Evolutionary conservation across 2,797 vertebrate species (phyloP), one percentile per base, ranked within the genome.

Genomic region (Pogoniulus pusillus): DNA sequence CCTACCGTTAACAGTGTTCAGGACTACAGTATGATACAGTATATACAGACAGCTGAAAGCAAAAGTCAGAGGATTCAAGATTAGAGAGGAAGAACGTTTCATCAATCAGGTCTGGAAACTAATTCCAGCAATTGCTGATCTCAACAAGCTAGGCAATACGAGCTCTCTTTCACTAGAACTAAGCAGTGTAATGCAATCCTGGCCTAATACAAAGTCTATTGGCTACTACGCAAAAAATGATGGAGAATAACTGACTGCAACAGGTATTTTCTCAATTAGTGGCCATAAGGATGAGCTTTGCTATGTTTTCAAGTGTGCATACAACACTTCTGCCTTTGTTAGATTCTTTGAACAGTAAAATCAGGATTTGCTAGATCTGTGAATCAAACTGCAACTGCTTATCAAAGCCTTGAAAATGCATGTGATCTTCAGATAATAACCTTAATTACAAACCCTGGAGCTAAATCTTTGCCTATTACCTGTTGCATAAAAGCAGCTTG

Each of bases 401-500:
- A 94, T 69, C 90, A 95, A 95, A 95, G 95, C 68, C 87, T 94
- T 90, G 69, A 85, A 91, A 94, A 94, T 0, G 20, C 85, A 94
- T 9, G 57, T 91, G 82, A 93, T 85, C 54, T 96, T 99, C 98
- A 99, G 96, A 99, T 99, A 97, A 99, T 98, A 96, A 99, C 98
- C 97, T 98, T 98, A 97, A 99, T 99, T 97, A 99, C 98, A 98
- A 99, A 98, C 95, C 99, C 98, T 96, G 97, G 97, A 91, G 97
- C 97, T 96, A 98, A 96, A 95, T 97, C 98, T 97, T 96, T 97
- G 96, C 99, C 98, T 98, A 99, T 99, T 98, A 99, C 98, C 98
- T 99, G 99, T 98, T 99, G 98, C 93, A 99, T 98, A 98, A 99
- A 99, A 97, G 98, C 95, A 97, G 97, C 98, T 97, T 98, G 98